These are phyloP conservation scores for Poicephalus gulielmi DNA, from an alignment of 2,113 vertebrate genomes.

Conservation along the genomic window DNA sequence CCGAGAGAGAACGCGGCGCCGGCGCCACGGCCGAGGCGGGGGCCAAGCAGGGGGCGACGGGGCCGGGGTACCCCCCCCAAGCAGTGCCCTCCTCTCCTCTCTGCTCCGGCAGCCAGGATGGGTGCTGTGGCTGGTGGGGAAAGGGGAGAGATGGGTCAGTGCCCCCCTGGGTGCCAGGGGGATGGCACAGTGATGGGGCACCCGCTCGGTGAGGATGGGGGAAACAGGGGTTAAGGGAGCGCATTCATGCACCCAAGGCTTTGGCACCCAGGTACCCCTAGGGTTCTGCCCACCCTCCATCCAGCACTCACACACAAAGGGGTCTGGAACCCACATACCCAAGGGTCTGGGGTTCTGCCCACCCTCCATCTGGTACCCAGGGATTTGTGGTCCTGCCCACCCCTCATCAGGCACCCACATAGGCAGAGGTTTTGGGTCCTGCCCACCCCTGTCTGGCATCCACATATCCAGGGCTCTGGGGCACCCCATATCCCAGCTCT, in stretches of 20 bases:
- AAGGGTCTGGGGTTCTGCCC: too few species aligned
- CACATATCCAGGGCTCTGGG: neutral
- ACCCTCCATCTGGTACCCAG: too few species aligned
- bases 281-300: accelerated
- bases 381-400: neutral
- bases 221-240: neutral
- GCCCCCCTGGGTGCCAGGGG: neutral
- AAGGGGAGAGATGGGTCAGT: neutral
- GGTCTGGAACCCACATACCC: accelerated
- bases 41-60: neutral
- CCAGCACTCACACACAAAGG: neutral
- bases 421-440: neutral
- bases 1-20: slow-evolving; percentile 17
- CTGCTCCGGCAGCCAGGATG: neutral
- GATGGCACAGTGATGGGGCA: neutral
- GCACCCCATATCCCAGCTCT: neutral
- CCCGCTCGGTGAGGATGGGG: neutral
- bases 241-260: neutral
- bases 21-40: slow-evolving; percentile 8
- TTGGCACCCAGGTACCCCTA: accelerated
- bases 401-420: neutral
- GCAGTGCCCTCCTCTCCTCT: neutral
- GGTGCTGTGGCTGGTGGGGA: neutral
- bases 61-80: neutral
- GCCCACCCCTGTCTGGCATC: neutral